phyloP scores from a whole-genome alignment of 2,113 vertebrate species.

The Salminus brasiliensis region DNA sequence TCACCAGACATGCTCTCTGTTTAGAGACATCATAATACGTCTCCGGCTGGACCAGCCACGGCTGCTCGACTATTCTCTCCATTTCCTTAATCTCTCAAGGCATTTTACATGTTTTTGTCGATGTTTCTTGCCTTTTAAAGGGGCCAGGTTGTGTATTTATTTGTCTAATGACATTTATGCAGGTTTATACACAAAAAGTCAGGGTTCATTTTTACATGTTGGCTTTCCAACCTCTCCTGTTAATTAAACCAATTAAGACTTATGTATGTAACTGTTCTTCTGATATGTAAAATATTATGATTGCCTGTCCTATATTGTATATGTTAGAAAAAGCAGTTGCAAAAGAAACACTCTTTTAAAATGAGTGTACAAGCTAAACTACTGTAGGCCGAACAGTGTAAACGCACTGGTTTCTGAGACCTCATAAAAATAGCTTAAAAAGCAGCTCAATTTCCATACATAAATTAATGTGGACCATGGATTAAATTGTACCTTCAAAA shows the following conservation, averaged over 20 bases:
- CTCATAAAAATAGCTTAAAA: not conserved
- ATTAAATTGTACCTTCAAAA: too few relatives aligned
- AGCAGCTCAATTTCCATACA: too few relatives aligned
- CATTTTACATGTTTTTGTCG: slow-evolving; percentile 56
- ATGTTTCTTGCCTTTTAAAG: slow-evolving; percentile 59
- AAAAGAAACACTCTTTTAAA: too few relatives aligned
- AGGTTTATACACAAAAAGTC: not conserved
- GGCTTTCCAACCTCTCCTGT: too few relatives aligned
- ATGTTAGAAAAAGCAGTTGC: too few relatives aligned
- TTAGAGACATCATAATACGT: slow-evolving; percentile 78
- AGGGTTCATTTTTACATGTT: too few relatives aligned
- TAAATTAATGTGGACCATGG: too few relatives aligned
- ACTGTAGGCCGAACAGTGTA: not conserved
- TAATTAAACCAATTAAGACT: too few relatives aligned
- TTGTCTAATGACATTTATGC: slow-evolving; percentile 59
- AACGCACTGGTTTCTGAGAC: not conserved
- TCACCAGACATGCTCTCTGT: slow-evolving; percentile 76
- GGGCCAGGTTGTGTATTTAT: slow-evolving; percentile 45
- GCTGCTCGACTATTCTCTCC: not conserved
- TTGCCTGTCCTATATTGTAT: too few relatives aligned
- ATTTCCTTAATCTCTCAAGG: slow-evolving; percentile 54
- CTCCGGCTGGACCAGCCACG: not conserved
- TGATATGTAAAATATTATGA: too few relatives aligned
- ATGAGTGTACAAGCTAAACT: too few relatives aligned
- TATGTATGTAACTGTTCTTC: too few relatives aligned